Conservation (phyloP, 2,113 vertebrate genomes). For the Gymnocephalus cernua region DNA sequence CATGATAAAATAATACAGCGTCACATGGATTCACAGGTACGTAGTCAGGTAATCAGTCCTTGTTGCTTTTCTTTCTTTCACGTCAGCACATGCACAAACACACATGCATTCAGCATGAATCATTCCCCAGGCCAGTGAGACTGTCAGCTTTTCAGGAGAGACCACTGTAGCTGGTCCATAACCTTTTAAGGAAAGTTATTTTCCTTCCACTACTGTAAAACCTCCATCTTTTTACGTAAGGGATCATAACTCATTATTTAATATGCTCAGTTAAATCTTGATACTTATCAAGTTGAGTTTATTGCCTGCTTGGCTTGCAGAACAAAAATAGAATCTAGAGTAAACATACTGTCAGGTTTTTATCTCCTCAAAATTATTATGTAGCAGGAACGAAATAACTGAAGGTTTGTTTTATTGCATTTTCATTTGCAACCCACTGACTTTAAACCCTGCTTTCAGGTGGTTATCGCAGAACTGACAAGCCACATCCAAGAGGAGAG, state of each 20-base stretch:
- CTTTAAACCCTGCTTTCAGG: constrained; percentile 78
- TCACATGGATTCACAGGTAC: not conserved
- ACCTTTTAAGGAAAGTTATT: constrained; percentile 70
- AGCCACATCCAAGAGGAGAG: constrained; percentile 93
- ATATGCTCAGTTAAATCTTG: constrained; percentile 28
- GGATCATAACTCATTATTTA: constrained; percentile 52
- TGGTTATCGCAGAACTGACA: constrained; percentile 91
- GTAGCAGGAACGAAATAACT: not conserved
- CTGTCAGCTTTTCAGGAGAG: not conserved
- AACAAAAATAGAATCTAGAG: constrained; percentile 19
- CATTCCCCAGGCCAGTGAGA: not conserved
- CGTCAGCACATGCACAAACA: not conserved
- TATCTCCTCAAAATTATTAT: not conserved
- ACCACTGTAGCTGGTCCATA: constrained; percentile 4
- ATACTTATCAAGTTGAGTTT: constrained; percentile 44
- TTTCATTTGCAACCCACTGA: not conserved
- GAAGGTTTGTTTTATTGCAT: not conserved
- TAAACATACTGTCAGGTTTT: constrained; percentile 25
- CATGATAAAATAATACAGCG: not conserved
- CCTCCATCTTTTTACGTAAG: constrained; percentile 14
- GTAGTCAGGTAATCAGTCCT: too few relatives aligned
- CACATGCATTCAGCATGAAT: not conserved
- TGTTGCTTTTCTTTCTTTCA: not conserved
- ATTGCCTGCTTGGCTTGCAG: not conserved
- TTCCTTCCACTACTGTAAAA: not conserved